These are phyloP conservation scores for Drosophila pectinifera DNA, from an alignment of 1,140 invertebrate genomes.

Conservation along the genomic window DNA sequence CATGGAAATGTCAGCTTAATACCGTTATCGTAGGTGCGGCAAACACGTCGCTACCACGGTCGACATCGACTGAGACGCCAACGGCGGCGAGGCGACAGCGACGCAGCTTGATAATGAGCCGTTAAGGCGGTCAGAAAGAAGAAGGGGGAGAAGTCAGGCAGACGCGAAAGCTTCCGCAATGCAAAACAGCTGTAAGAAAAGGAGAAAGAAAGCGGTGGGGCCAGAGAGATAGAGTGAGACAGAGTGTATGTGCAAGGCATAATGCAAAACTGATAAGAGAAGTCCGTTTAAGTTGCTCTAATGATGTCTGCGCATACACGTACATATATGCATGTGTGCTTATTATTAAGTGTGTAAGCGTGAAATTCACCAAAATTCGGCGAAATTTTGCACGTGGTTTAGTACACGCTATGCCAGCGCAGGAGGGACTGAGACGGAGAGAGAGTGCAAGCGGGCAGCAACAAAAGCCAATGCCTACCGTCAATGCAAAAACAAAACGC, in stretches of 20 bases:
- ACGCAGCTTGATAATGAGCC: slow-evolving; percentile 70
- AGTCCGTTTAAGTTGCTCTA: slow-evolving; percentile 29
- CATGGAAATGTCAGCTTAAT: slow-evolving; percentile 68
- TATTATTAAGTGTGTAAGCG: slow-evolving; percentile 6
- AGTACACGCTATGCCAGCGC: slow-evolving; percentile 26
- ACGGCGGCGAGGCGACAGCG: slow-evolving; percentile 32
- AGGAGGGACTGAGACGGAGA: slow-evolving; percentile 1
- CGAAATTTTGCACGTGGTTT: slow-evolving; percentile 67
- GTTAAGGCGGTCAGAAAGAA: slow-evolving; percentile 62
- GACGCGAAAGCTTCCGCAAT: slow-evolving; percentile 75
- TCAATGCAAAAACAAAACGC: slow-evolving; percentile 57
- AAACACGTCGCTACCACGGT: slow-evolving; percentile 64
- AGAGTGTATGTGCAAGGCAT: slow-evolving; percentile 41
- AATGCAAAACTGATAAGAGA: slow-evolving; percentile 58
- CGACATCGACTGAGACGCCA: slow-evolving; percentile 37
- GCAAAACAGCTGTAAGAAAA: slow-evolving; percentile 51
- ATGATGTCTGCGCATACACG: slow-evolving; percentile 17
- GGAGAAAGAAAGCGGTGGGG: neutral
- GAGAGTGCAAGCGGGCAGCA: slow-evolving; percentile 14
- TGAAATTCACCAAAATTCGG: slow-evolving; percentile 31
- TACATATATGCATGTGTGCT: neutral
- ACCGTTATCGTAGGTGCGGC: slow-evolving; percentile 81
- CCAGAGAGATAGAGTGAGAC: slow-evolving; percentile 11
- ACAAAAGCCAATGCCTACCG: slow-evolving; percentile 2
- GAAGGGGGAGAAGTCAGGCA: slow-evolving; percentile 35